These are phyloP conservation scores for Chaetodon trifasciatus DNA, from an alignment of 2,797 vertebrate species.

Conservation along the genomic window DNA sequence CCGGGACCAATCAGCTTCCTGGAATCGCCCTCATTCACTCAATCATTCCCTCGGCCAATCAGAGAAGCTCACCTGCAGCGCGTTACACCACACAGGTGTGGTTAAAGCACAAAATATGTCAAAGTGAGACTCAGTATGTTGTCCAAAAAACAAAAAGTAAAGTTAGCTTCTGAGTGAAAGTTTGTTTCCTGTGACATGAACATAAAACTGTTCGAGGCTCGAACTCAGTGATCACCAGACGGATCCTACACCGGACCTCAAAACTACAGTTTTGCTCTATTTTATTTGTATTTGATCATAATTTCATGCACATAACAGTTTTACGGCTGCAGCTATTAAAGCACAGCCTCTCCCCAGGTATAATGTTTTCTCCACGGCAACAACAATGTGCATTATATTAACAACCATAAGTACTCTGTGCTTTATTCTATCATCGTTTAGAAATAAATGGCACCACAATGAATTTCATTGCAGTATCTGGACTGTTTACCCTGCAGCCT, in stretches of 20 bases:
- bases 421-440: neutral
- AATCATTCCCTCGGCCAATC: neutral
- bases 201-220: neutral
- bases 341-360: neutral
- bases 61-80: constrained; percentile 1
- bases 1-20: neutral
- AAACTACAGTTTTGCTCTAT: neutral
- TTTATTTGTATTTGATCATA: neutral
- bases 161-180: too few relatives aligned
- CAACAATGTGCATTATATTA: too few relatives aligned
- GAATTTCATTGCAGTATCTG: neutral
- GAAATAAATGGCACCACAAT: neutral
- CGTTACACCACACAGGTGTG: neutral
- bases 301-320: neutral
- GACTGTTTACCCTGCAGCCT: neutral
- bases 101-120: too few relatives aligned
- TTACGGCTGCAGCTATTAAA: neutral
- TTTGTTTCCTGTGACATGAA: neutral
- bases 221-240: neutral
- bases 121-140: too few relatives aligned
- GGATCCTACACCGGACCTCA: neutral
- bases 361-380: too few relatives aligned
- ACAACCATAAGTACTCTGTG: too few relatives aligned
- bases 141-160: too few relatives aligned
- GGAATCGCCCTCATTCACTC: neutral